Evolutionary conservation across 2,888 invertebrate species (phyloP).

Genomic region (Ochropacha duplaris): DNA sequence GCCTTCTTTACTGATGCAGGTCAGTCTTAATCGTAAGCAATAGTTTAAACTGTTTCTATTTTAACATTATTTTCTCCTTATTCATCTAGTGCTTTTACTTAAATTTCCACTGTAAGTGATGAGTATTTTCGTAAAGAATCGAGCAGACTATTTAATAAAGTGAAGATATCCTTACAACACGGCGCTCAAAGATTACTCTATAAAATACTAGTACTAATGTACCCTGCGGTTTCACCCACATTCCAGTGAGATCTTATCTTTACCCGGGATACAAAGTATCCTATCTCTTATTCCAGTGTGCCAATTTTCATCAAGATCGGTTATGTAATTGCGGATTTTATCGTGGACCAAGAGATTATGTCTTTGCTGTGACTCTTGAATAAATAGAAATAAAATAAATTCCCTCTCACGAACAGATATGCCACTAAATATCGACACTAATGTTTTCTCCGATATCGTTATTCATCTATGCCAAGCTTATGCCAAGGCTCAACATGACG

Average conservation of each 20-base stretch:
- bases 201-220: too few species aligned
- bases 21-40: slow-evolving; percentile 47
- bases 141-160: neutral
- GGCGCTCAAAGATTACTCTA: too few species aligned
- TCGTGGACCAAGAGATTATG: too few species aligned
- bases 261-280: too few species aligned
- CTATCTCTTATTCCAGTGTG: too few species aligned
- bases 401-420: neutral
- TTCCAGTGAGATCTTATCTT: too few species aligned
- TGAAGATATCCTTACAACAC: too few species aligned
- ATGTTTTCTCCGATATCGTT: slow-evolving; percentile 1
- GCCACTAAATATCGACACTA: slow-evolving; percentile 7
- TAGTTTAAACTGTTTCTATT: neutral
- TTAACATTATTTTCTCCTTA: neutral
- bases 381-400: neutral
- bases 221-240: too few species aligned
- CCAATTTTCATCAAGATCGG: too few species aligned
- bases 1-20: slow-evolving; percentile 87
- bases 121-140: neutral
- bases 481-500: slow-evolving; percentile 17
- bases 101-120: neutral
- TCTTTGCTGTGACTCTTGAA: too few species aligned
- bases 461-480: slow-evolving; percentile 6
- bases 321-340: too few species aligned
- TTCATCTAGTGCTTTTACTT: neutral